Evolutionary conservation across 2,888 invertebrate species (phyloP).

Genomic region (Nomada ferruginata): DNA sequence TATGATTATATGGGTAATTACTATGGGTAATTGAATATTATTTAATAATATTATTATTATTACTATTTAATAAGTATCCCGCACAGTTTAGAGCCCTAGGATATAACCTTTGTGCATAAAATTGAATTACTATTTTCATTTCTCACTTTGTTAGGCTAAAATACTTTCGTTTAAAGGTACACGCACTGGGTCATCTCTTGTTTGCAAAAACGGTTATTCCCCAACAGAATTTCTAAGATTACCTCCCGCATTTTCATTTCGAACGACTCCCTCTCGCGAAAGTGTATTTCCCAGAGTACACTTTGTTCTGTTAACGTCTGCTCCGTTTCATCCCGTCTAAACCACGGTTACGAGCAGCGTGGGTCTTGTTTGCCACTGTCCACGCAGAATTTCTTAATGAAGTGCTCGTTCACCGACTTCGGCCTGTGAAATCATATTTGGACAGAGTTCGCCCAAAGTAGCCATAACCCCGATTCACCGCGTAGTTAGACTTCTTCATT

Average conservation of each 20-base stretch:
- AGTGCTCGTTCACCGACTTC: constrained; percentile 64
- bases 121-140: too few species aligned
- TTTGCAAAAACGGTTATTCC: background rate
- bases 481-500: constrained; percentile 47
- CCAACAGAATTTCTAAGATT: constrained; percentile 19
- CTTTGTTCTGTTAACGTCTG: constrained; percentile 31
- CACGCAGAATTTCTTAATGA: constrained; percentile 69
- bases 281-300: constrained; percentile 32
- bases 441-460: constrained; percentile 48
- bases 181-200: background rate
- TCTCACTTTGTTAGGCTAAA: too few species aligned
- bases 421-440: constrained; percentile 66
- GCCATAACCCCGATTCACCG: background rate
- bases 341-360: constrained; percentile 17
- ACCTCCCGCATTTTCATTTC: constrained; percentile 5
- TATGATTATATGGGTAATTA: too few species aligned
- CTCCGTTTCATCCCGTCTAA: constrained; percentile 1
- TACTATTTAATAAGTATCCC: too few species aligned
- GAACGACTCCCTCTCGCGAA: constrained; percentile 9
- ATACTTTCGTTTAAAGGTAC: background rate
- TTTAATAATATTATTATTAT: too few species aligned
- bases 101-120: too few species aligned
- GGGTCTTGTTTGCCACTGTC: constrained; percentile 42
- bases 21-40: too few species aligned
- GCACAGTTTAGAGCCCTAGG: too few species aligned